Percentiles rank a stretch among this genome's conserved stretches.
These are phyloP conservation scores for Amphiprion clarkii DNA, from an alignment of 2,797 vertebrate genomes.

Conservation along the genomic window DNA sequence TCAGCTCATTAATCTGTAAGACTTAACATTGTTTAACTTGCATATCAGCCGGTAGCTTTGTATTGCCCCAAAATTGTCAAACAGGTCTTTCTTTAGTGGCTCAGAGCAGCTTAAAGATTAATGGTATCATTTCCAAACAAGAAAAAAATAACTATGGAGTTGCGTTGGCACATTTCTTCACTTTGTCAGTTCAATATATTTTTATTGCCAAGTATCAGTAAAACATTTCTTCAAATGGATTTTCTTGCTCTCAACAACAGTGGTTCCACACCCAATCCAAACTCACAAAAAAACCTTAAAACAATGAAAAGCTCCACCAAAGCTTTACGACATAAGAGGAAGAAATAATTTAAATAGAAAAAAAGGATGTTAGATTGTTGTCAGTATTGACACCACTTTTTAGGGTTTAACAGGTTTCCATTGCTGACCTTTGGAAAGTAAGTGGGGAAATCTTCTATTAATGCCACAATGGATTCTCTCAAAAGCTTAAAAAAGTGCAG, in stretches of 20 bases:
- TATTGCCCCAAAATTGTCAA: conserved; percentile 15
- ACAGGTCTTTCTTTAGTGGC: conserved; percentile 4
- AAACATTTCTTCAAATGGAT: not conserved
- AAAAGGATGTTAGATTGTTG: not conserved
- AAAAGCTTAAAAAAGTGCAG: conserved; percentile 44
- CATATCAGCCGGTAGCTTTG: not conserved
- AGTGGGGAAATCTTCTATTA: conserved; percentile 36
- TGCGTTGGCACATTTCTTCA: not conserved
- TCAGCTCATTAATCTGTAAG: conserved; percentile 9
- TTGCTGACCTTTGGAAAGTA: conserved; percentile 33
- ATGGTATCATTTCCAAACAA: conserved; percentile 1
- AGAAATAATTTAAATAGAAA: not conserved
- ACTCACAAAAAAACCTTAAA: too few species aligned
- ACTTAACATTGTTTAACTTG: conserved; percentile 13
- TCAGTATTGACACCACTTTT: conserved; percentile 18
- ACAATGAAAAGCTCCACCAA: not conserved
- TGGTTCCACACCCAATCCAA: not conserved
- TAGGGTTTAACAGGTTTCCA: conserved; percentile 36
- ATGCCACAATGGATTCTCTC: conserved; percentile 50
- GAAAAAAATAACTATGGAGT: conserved; percentile 5
- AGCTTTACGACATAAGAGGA: not conserved
- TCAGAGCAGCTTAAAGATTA: not conserved
- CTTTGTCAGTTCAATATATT: conserved; percentile 9
- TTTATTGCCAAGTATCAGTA: not conserved
- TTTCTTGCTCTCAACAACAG: not conserved